Evolutionary conservation across 2,888 invertebrate genomes (phyloP).

Genomic region (Platycheirus rosarum): DNA sequence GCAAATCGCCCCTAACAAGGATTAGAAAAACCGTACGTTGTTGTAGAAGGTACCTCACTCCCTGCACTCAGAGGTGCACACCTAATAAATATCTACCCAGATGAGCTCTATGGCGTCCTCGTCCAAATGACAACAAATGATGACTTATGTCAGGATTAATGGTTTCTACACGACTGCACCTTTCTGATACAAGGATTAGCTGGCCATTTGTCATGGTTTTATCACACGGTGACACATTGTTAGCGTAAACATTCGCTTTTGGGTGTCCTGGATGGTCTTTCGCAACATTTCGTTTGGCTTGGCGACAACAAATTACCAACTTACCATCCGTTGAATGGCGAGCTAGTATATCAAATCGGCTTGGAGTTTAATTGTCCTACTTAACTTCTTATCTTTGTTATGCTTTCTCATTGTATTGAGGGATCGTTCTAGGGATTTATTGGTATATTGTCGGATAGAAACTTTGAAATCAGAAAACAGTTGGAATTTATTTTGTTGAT

Average conservation of each 20-base stretch:
- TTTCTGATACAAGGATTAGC: constrained; percentile 68
- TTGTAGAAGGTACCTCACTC: neutral
- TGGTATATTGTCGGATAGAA: no score
- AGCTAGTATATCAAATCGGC: no score
- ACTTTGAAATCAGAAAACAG: no score
- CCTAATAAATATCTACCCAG: neutral
- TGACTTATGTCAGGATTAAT: constrained; percentile 71
- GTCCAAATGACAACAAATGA: constrained; percentile 62
- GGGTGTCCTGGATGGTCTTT: neutral
- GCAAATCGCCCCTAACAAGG: neutral
- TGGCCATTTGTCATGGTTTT: constrained; percentile 67
- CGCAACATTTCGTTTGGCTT: constrained; percentile 6
- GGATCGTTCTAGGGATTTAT: no score
- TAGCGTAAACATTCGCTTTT: constrained; percentile 42
- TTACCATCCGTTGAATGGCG: no score
- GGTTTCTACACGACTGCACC: constrained; percentile 71
- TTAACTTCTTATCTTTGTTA: no score
- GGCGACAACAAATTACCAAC: constrained; percentile 9
- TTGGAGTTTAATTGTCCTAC: no score
- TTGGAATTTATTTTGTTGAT: no score
- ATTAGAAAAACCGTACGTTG: constrained; percentile 35
- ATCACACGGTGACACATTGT: constrained; percentile 69
- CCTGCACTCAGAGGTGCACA: constrained; percentile 39
- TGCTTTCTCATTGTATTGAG: no score
- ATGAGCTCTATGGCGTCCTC: neutral